Conservation (phyloP, 2,888 invertebrate genomes). For the Rhagonycha fulva region DNA sequence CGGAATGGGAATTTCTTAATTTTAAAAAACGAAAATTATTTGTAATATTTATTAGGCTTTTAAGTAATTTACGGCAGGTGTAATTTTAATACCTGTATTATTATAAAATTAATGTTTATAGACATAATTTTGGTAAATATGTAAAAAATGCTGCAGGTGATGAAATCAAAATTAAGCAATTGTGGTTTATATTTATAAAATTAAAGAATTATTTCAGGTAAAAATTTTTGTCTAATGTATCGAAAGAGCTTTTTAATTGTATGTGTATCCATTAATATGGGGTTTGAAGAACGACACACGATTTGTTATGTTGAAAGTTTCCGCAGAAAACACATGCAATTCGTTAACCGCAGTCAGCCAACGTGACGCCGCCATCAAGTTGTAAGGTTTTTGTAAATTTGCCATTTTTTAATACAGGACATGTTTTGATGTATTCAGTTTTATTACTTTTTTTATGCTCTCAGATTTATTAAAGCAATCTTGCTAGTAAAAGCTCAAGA, state of each 20-base stretch:
- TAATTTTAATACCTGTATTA: background rate
- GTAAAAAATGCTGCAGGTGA: background rate
- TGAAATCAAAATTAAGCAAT: background rate
- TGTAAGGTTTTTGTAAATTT: slow-evolving; percentile 50
- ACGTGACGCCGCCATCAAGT: slow-evolving; percentile 53
- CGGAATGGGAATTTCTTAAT: background rate
- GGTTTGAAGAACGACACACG: slow-evolving; percentile 46
- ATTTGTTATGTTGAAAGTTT: slow-evolving; percentile 57
- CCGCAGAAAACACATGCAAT: slow-evolving; percentile 54
- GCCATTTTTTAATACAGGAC: slow-evolving; percentile 49
- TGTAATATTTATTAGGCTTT: background rate
- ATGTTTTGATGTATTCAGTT: slow-evolving; percentile 53
- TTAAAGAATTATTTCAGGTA: slow-evolving; percentile 9
- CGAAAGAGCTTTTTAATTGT: slow-evolving; percentile 40
- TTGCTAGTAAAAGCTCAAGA: background rate
- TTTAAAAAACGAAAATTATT: background rate
- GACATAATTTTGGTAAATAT: background rate
- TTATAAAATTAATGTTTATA: background rate
- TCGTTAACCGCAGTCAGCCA: slow-evolving; percentile 55
- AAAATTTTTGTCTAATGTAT: slow-evolving; percentile 17
- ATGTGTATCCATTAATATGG: slow-evolving; percentile 45
- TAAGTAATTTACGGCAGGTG: background rate
- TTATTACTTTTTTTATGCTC: slow-evolving; percentile 51
- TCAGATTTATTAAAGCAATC: slow-evolving; percentile 47
- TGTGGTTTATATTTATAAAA: background rate